Evolutionary conservation across 2,113 vertebrate genomes (phyloP), one percentile per base, ranked within the genome.

Genomic region (Microcebus ravelobensis): DNA sequence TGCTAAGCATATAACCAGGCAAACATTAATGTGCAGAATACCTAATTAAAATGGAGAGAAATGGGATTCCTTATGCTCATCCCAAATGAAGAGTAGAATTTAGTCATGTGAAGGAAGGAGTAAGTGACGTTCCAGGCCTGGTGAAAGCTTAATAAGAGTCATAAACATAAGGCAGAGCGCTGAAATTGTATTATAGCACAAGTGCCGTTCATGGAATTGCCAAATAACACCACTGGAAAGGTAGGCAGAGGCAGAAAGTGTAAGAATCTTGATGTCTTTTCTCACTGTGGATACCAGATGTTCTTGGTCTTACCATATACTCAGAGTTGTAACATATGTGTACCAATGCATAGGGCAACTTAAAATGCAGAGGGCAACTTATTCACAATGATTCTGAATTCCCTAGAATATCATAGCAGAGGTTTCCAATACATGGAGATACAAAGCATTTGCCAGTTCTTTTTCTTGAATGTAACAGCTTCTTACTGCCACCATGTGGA

Each of bases 401-500:
- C 39, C 11, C 48, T 23, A 11, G 39, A 29, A 76, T 90, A 63
- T 5, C 97, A 89, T 36, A 85, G 71, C n/a, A 90, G 74, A 76
- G 34, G 68, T 96, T 95, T 96, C 59, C 55, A 0, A 1, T 2
- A 21, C 1, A 90, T 14, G 1, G 1, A 7, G 0, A 73, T 70
- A 80, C 48, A 55, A 84, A 90, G 23, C 10, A 25, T 84, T 92
- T 96, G 80, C 45, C 61, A 39, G 12, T 25, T 3, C 0, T 31
- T 84, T 50, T 20, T 6, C 14, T 50, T 2, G 5, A 73, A 36
- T 97, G 98, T 81, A 91, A 70, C 93, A 97, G 97, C 97, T 98
- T 87, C 6, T 84, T 96, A 96, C 96, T 99, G 98, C 98, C 98
- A 99, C 97, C 98, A 77, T 94, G 97, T 98, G 98, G 98, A 67